Evolutionary conservation across 2,113 vertebrate genomes (phyloP), one percentile per base, ranked within the genome.

Genomic region (Hassar affinis): DNA sequence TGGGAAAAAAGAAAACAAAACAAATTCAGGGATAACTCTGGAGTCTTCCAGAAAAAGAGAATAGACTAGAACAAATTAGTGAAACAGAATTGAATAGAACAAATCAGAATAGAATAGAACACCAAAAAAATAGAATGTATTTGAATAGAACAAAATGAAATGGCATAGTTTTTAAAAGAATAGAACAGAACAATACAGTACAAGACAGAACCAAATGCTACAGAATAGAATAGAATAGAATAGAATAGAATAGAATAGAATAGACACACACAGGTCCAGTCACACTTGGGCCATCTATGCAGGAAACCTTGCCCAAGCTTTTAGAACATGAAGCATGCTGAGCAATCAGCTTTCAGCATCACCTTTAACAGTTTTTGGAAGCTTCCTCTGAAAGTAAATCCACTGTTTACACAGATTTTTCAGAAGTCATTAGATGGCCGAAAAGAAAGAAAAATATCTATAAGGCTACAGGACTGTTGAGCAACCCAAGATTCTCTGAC

Each of bases 381-480:
- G 87, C 81, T 86, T 86, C 85, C 68, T 81, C 88, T 91, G 89
- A 92, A 92, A 91, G 84, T 51, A 81, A 91, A 92, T 87, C 89
- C 83, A 84, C 30, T 91, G 88, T 90, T 91, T 90, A 91, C 84
- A 87, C 85, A 88, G 80, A 81, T 61, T 81, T 90, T 90, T 86
- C 45, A 87, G n/a, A 89, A 88, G 88, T 89, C 88, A 92, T 89
- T 89, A 90, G 38, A 81, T 66, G 84, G 85, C 66, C 86, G 49
- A 85, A 88, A 88, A 87, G 86, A n/a, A 66, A 68, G 57, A 49
- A 49, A 83, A 59, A 84, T 86, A 87, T 85, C 38, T 57, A 33
- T 82, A 76, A 89, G 47, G n/a, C 74, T 77, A 30, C 72, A 61
- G 69, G 74, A 82, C 74, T 82, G 75, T 88, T 90, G 81, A 82